Conservation (phyloP, 2,888 invertebrate species). For the Melanargia galathea region DNA sequence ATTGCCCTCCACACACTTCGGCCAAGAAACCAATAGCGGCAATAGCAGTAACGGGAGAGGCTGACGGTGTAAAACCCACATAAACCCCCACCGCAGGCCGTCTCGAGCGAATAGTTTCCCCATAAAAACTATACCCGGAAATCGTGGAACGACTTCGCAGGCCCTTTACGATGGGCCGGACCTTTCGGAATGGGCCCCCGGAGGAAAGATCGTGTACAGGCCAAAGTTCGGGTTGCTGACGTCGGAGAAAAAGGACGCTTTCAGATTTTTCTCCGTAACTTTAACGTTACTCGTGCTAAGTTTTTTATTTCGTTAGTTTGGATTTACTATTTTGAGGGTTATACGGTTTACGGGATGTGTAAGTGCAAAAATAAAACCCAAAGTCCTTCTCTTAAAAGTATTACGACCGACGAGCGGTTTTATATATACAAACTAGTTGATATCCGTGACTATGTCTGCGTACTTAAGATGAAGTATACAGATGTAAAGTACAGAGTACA, state of each 20-base stretch:
- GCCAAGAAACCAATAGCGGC: conserved; percentile 7
- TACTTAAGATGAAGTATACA: no score
- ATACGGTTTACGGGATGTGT: no score
- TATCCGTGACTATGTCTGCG: no score
- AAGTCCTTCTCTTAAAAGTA: no score
- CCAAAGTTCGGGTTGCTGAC: conserved; percentile 22
- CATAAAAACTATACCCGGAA: conserved; percentile 49
- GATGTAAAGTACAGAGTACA: no score
- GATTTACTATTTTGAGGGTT: no score
- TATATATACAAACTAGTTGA: no score
- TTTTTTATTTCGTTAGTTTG: not conserved
- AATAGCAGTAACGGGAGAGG: conserved; percentile 7
- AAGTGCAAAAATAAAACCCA: no score
- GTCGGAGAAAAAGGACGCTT: not conserved
- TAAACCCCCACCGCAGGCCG: conserved; percentile 26
- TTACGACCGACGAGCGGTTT: no score
- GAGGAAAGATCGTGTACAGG: conserved; percentile 28
- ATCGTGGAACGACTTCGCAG: conserved; percentile 25
- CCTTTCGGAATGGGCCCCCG: conserved; percentile 19
- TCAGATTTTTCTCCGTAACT: not conserved
- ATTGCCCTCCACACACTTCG: conserved; percentile 15
- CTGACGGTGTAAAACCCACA: conserved; percentile 22
- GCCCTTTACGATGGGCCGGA: conserved; percentile 28
- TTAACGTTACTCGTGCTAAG: not conserved
- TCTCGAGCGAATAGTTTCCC: conserved; percentile 46